Evolutionary conservation across 2,888 invertebrate species (phyloP).

Genomic region (Oscheius sp.): DNA sequence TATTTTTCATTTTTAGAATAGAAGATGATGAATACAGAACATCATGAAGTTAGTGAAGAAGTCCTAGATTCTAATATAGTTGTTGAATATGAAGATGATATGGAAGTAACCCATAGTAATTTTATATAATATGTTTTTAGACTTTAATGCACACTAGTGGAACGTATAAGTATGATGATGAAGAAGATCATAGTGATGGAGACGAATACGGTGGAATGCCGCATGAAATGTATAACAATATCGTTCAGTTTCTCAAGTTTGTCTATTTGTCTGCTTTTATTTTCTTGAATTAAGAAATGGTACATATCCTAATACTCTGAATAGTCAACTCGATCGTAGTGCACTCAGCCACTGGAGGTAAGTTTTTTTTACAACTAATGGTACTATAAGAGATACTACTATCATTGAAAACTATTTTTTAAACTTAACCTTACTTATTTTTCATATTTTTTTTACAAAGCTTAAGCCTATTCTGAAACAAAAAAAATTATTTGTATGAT

Average conservation of each 20-base stretch:
- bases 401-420: too few species aligned
- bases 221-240: slow-evolving; percentile 47
- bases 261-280: slow-evolving; percentile 1
- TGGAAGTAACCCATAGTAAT: slow-evolving; percentile 28
- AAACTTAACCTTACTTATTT: too few species aligned
- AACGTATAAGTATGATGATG: slow-evolving; percentile 37
- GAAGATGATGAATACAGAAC: slow-evolving; percentile 9
- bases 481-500: too few species aligned
- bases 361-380: neutral
- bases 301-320: slow-evolving; percentile 33
- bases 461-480: too few species aligned
- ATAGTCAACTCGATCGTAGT: slow-evolving; percentile 43
- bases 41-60: slow-evolving; percentile 28
- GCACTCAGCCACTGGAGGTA: slow-evolving; percentile 58
- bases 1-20: neutral
- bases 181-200: slow-evolving; percentile 30
- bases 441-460: too few species aligned
- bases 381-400: too few species aligned
- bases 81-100: slow-evolving; percentile 26
- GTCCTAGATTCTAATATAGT: slow-evolving; percentile 21
- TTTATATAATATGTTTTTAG: slow-evolving; percentile 5
- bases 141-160: slow-evolving; percentile 27
- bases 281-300: neutral
- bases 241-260: slow-evolving; percentile 47
- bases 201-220: slow-evolving; percentile 53